Evolutionary conservation across 2,113 vertebrate genomes (phyloP).

Genomic region (Grammomys surdaster): DNA sequence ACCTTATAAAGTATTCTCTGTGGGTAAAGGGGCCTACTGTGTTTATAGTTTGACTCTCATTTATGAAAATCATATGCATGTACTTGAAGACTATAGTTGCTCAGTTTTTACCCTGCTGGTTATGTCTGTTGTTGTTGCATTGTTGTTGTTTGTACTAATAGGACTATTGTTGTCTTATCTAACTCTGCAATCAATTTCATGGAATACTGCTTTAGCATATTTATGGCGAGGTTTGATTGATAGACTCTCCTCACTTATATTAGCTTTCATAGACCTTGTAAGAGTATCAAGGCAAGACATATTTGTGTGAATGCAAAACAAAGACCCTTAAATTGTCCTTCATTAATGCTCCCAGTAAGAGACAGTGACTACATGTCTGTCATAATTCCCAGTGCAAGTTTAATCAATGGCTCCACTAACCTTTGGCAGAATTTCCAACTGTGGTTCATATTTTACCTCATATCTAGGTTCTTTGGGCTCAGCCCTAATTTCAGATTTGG

Average conservation of each 20-base stretch:
- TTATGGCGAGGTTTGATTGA: constrained; percentile 45
- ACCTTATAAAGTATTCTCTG: not conserved
- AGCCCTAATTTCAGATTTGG: constrained; percentile 78
- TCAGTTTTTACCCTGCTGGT: not conserved
- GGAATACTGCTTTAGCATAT: constrained; percentile 39
- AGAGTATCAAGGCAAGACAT: not conserved
- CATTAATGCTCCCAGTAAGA: constrained; percentile 20
- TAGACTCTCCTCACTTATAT: not conserved
- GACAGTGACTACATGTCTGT: not conserved
- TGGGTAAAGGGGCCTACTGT: not conserved
- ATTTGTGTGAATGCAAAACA: constrained; percentile 35
- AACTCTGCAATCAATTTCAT: constrained; percentile 47
- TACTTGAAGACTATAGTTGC: not conserved
- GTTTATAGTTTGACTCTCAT: not conserved
- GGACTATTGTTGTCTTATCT: not conserved
- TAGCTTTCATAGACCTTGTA: constrained; percentile 25
- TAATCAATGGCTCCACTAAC: not conserved
- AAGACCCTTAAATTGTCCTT: not conserved
- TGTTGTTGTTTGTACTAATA: not conserved
- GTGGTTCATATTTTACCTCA: not conserved
- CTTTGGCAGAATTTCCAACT: not conserved
- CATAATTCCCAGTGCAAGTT: not conserved
- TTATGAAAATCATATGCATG: not conserved
- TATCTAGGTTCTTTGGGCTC: not conserved
- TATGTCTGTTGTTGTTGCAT: not conserved